These are phyloP conservation scores for Candoia aspera DNA, from an alignment of 2,113 vertebrate species.

Conservation along the genomic window DNA sequence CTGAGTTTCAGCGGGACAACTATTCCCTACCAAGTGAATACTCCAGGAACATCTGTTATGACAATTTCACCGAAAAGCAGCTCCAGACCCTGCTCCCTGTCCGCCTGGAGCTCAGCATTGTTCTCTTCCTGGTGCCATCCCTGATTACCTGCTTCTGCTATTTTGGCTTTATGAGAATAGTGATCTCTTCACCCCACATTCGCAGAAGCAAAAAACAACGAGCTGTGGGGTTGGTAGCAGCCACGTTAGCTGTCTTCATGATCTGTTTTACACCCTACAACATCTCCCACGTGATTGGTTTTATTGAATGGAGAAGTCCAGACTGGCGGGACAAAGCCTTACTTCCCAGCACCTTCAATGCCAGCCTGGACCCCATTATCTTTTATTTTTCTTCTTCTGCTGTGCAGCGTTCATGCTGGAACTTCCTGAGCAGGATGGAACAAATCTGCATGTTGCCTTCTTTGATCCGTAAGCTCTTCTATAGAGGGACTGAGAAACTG, in stretches of 20 bases:
- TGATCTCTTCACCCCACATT: slow-evolving; percentile 66
- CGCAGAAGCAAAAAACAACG: slow-evolving; percentile 55
- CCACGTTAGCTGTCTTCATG: slow-evolving; percentile 68
- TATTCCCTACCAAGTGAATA: fast-evolving
- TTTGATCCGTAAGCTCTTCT: slow-evolving; percentile 20
- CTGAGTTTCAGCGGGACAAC: slow-evolving; percentile 61
- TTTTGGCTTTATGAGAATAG: slow-evolving; percentile 64
- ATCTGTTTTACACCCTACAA: slow-evolving; percentile 85
- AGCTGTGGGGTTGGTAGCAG: slow-evolving; percentile 64
- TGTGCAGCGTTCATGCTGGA: slow-evolving; percentile 57
- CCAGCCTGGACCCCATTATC: slow-evolving; percentile 85
- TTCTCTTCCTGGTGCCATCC: slow-evolving; percentile 70
- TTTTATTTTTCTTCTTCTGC: slow-evolving; percentile 88
- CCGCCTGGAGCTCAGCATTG: slow-evolving; percentile 67
- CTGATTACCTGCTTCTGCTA: slow-evolving; percentile 71
- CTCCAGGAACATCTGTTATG: slow-evolving; percentile 53
- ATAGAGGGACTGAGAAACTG: background rate
- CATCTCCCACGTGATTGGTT: slow-evolving; percentile 86
- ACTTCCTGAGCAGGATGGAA: background rate
- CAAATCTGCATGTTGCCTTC: background rate
- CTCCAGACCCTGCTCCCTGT: slow-evolving; percentile 39
- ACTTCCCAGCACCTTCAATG: slow-evolving; percentile 84
- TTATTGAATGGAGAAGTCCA: slow-evolving; percentile 64
- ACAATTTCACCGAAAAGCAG: slow-evolving; percentile 40
- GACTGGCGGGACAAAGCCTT: slow-evolving; percentile 79